phyloP scores from a whole-genome alignment of 2,113 vertebrate species.

The Mormyrus lacerda region DNA sequence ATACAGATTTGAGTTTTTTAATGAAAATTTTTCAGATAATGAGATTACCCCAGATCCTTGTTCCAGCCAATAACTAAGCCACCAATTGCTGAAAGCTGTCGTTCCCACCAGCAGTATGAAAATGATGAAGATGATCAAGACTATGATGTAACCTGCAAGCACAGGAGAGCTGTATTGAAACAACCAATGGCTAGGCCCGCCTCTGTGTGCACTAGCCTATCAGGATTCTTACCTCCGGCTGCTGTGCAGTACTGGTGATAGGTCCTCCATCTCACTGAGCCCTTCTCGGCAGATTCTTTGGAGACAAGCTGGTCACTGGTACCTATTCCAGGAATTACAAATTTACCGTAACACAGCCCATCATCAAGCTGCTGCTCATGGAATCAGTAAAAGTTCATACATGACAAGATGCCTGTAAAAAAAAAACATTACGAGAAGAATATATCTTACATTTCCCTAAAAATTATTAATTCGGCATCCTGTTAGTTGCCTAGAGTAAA shows the following conservation, averaged over 20 bases:
- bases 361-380: neutral
- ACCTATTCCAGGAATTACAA: neutral
- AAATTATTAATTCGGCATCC: neutral
- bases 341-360: neutral
- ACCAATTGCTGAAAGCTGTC: conserved; percentile 71
- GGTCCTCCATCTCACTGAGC: conserved; percentile 56
- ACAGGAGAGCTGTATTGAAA: conserved; percentile 5
- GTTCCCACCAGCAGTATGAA: conserved; percentile 60
- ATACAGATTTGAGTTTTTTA: neutral
- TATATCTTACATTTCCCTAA: neutral
- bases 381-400: neutral
- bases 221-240: conserved; percentile 60
- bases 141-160: conserved; percentile 59
- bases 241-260: conserved; percentile 65
- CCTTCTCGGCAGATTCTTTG: conserved; percentile 46
- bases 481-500: neutral
- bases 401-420: neutral
- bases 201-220: neutral
- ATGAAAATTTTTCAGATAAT: neutral
- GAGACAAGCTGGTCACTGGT: conserved; percentile 55
- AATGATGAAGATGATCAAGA: conserved; percentile 37
- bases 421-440: neutral
- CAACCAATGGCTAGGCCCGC: neutral
- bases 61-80: conserved; percentile 68
- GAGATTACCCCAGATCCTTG: conserved; percentile 60